Evolutionary conservation across 2,888 invertebrate species (phyloP), one percentile per base, ranked within the genome.

Genomic region (Bugula neritina): DNA sequence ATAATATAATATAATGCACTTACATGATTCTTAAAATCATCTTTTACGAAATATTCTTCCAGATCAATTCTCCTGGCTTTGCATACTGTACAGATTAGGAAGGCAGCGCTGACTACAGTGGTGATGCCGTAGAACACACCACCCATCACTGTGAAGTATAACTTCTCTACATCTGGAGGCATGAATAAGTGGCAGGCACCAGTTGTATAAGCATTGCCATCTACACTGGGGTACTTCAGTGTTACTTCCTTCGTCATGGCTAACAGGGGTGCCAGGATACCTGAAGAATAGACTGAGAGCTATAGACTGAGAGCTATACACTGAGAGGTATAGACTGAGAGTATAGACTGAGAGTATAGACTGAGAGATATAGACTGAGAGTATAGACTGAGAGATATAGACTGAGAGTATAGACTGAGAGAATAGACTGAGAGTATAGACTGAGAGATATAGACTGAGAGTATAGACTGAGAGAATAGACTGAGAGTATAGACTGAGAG

Each of bases 1-100:
- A n/a, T n/a, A n/a, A n/a, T n/a, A n/a, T n/a, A n/a, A n/a, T n/a
- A n/a, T n/a, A n/a, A n/a, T n/a, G n/a, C n/a, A n/a, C 70, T 70
- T 70, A 70, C 70, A 52, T 70, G 70, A 70, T 70, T 70, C 29
- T 70, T 70, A 29, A 70, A 70, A 23, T 70, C 70, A 29, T 70
- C 70, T 31, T 70, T 70, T 17, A 70, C 31, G 52, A 70, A 70
- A 27, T 63, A 63, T 13, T 63, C 27, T 29, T 70, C 70, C 10
- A 54, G 52, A 31, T 70, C 70, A 52, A 70, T 29, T 2, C 31
- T 70, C 5, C 21, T 43, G 70, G 70, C 70, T 29, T 70, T 70
- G 29, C 70, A 70, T 5, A 70, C 43, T 3, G 70, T 70, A 52
- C 70, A 70, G 52, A 31, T 52, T 5, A 70, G 52, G 52, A 43